Evolutionary conservation across 2,113 vertebrate species (phyloP).

Genomic region (Kryptolebias marmoratus): DNA sequence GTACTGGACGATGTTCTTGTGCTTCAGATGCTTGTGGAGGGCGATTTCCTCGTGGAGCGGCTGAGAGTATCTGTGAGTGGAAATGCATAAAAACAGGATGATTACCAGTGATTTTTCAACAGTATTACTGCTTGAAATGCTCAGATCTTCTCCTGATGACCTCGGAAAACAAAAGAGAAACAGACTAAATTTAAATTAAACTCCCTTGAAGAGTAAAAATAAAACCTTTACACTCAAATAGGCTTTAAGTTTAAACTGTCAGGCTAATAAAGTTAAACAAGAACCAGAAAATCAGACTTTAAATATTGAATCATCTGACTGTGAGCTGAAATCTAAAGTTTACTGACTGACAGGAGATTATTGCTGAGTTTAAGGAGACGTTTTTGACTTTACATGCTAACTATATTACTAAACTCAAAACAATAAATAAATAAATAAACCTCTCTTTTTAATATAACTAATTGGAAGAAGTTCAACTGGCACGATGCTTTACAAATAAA

Average conservation of each 20-base stretch:
- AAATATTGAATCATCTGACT: neutral
- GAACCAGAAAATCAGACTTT: too few relatives aligned
- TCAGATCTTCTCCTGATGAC: too few relatives aligned
- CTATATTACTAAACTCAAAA: neutral
- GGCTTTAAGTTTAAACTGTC: too few relatives aligned
- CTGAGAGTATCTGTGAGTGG: slow-evolving; percentile 88
- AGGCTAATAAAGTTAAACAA: too few relatives aligned
- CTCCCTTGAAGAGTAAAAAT: too few relatives aligned
- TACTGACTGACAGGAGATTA: neutral
- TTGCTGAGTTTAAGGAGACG: neutral
- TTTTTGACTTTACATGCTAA: neutral
- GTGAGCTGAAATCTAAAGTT: neutral
- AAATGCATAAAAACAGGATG: neutral
- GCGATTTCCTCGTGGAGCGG: slow-evolving; percentile 98
- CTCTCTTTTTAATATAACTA: too few relatives aligned
- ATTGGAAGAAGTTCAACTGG: neutral
- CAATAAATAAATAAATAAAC: neutral
- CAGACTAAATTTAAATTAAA: too few relatives aligned
- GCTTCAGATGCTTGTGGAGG: slow-evolving; percentile 96
- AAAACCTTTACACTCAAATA: too few relatives aligned
- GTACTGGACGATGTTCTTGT: slow-evolving; percentile 99
- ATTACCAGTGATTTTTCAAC: neutral
- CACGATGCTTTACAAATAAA: too few relatives aligned
- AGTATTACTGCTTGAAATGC: too few relatives aligned
- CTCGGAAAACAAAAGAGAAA: too few relatives aligned